Evolutionary conservation across 2,888 invertebrate genomes (phyloP), one percentile per base, ranked within the genome.

Genomic region (Drosophila mettleri): DNA sequence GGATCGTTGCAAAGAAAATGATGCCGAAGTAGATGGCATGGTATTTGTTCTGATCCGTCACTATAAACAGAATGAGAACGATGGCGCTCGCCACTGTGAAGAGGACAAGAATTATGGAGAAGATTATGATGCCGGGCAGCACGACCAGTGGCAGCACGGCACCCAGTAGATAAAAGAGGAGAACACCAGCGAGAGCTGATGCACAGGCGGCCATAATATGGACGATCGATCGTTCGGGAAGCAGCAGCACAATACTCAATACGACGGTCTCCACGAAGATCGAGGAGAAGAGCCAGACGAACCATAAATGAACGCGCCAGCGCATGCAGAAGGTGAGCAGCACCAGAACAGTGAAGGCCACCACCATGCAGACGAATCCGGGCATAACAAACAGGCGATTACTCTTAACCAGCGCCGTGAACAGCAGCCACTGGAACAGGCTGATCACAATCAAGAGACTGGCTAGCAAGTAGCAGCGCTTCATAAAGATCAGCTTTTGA

Each of bases 91-190:
- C 10, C 20, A 57, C 2, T 0, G 46, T 24, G 31, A 74, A 74
- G 2, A 63, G 0, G 2, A 73, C n/a, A 0, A 73, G 14, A 8
- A 49, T 8, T 0, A 60, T 7, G 6, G 31, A 36, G 10, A 81
- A 18, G 3, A 43, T 3, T 0, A 64, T 20, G 20, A 73, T 64
- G 10, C 81, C 76, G n/a, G 79, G 79, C 39, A 81, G 46, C 2
- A 62, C 1, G 0, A 2, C 6, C n/a, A 9, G 14, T 5, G 78
- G 81, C 27, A 78, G 27, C 22, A 43, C 36, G 16, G 54, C 46
- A 0, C 79, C 79, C 3, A 58, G 12, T 0, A 52, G 2, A 43
- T 74, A 76, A 57, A 48, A 49, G 10, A 34, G 14, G 0, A 31
- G 2, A 31, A n/a, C 1, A 10, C n/a, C 18, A 8, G 31, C 9